These are phyloP conservation scores for Ceyx erithaca DNA, from an alignment of 2,797 vertebrate genomes.

Conservation along the genomic window DNA sequence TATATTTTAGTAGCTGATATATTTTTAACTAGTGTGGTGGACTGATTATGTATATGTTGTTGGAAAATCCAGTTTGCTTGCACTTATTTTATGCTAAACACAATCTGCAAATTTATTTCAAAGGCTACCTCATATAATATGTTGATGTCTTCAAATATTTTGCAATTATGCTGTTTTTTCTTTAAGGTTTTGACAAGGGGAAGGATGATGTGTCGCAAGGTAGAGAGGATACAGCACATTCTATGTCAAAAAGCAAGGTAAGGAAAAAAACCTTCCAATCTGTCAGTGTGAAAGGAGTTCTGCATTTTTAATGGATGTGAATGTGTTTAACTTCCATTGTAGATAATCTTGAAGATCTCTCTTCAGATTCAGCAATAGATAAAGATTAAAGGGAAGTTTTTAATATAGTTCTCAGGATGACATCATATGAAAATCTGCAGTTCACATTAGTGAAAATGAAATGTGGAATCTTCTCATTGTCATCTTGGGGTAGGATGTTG, in stretches of 20 bases:
- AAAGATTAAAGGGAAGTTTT: neutral
- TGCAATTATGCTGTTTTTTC: constrained; percentile 17
- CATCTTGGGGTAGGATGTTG: neutral
- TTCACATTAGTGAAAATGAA: neutral
- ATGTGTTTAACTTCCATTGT: neutral
- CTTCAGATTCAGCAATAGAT: neutral
- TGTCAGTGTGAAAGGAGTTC: neutral
- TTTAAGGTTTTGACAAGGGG: constrained; percentile 91
- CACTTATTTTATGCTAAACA: neutral
- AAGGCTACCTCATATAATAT: neutral
- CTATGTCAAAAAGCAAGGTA: constrained; percentile 99
- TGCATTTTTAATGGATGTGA: neutral
- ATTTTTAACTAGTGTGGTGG: neutral
- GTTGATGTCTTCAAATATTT: neutral
- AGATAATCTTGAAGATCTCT: neutral
- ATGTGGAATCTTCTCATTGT: neutral
- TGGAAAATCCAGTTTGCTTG: neutral
- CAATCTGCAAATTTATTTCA: neutral
- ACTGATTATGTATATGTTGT: neutral
- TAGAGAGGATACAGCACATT: constrained; percentile 89
- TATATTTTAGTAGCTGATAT: neutral
- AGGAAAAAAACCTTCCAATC: neutral
- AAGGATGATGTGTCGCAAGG: constrained; percentile 90
- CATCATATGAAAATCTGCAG: neutral
- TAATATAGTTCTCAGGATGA: neutral